These are phyloP conservation scores for Paedocypris sp. DNA, from an alignment of 2,113 vertebrate genomes.

Conservation along the genomic window DNA sequence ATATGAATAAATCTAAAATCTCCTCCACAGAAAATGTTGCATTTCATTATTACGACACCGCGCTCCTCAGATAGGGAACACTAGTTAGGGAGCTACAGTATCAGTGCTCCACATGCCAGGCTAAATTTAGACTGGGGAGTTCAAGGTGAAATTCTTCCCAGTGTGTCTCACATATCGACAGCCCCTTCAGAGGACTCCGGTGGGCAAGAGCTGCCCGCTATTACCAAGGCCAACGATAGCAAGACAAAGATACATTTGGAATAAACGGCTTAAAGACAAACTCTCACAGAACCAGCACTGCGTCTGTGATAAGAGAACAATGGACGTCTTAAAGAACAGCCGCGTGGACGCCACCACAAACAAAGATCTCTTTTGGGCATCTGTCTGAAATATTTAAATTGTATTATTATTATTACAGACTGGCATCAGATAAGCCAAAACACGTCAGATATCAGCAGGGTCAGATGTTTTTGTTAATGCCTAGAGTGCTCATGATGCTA, in stretches of 20 bases:
- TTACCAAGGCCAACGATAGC: background rate
- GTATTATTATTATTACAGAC: background rate
- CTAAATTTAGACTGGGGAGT: conserved; percentile 23
- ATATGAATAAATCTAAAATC: too few relatives aligned
- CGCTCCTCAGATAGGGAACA: background rate
- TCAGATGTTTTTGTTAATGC: background rate
- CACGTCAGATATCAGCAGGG: too few relatives aligned
- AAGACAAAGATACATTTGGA: background rate
- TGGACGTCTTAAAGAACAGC: background rate
- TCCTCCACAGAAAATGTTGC: too few relatives aligned
- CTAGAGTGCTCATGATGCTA: too few relatives aligned
- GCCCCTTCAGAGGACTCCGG: background rate
- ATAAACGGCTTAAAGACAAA: conserved; percentile 1
- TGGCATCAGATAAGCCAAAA: too few relatives aligned
- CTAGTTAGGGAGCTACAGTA: conserved; percentile 5
- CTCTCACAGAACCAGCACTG: background rate
- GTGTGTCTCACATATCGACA: conserved; percentile 8
- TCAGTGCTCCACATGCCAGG: background rate
- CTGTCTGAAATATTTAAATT: background rate
- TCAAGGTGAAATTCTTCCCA: conserved; percentile 31
- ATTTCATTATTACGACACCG: background rate
- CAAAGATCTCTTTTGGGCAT: background rate
- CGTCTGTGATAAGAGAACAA: conserved; percentile 6
- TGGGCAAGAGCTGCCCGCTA: conserved; percentile 4
- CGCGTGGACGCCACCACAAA: background rate